These are phyloP conservation scores for Yasuhikotakia modesta DNA, from an alignment of 2,797 vertebrate species.

Conservation along the genomic window DNA sequence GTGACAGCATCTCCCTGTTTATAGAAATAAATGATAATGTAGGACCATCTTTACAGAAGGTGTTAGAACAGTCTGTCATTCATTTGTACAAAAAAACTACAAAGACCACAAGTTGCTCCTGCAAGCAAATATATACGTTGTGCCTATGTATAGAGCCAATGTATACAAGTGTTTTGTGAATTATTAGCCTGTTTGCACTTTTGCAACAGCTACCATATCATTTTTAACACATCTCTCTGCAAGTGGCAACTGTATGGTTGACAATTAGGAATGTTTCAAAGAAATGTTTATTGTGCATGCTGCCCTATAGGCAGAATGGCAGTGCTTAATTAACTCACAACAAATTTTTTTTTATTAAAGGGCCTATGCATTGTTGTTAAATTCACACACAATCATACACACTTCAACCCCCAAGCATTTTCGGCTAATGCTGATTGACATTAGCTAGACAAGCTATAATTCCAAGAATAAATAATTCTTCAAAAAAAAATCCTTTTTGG, in stretches of 20 bases:
- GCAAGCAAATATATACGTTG: conserved; percentile 17
- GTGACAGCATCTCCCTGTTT: conserved; percentile 11
- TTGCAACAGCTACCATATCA: not conserved
- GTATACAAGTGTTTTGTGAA: not conserved
- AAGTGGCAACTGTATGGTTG: conserved; percentile 31
- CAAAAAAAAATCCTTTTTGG: not conserved
- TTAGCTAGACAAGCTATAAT: not conserved
- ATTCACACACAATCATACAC: conserved; percentile 20
- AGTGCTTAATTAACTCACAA: conserved; percentile 45
- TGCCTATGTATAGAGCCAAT: no score
- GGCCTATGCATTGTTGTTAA: conserved; percentile 61
- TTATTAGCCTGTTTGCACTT: not conserved
- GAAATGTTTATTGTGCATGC: conserved; percentile 48
- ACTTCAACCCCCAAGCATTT: conserved; percentile 7
- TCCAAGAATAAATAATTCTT: not conserved
- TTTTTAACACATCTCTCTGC: conserved; percentile 7
- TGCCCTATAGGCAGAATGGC: conserved; percentile 50
- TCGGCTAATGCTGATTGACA: not conserved
- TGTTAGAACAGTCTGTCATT: conserved; percentile 62
- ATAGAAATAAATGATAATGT: not conserved
- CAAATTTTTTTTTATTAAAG: conserved; percentile 59
- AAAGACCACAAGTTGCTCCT: conserved; percentile 12
- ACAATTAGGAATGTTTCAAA: conserved; percentile 51
- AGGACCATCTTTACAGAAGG: conserved; percentile 54
- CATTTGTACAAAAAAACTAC: conserved; percentile 30